Evolutionary conservation across 2,113 vertebrate species (phyloP).

Genomic region (Ibidorhyncha struthersii): DNA sequence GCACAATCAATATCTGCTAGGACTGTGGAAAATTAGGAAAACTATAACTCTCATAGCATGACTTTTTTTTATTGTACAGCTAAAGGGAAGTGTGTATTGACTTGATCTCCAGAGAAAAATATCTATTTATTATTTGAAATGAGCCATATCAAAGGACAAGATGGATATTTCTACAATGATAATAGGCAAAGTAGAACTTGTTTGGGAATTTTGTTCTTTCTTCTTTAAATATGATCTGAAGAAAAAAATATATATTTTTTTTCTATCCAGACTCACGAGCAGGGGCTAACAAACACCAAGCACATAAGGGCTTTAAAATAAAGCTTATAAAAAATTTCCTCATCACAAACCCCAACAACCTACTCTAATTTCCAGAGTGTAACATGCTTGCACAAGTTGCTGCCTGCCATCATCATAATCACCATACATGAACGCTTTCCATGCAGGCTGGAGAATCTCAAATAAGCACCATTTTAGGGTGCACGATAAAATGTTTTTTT

Average conservation of each 20-base stretch:
- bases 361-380: background rate
- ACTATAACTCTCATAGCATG: background rate
- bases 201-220: background rate
- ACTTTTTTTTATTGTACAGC: background rate
- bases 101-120: background rate
- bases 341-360: background rate
- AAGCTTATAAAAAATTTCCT: background rate
- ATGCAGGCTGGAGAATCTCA: background rate
- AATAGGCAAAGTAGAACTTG: background rate
- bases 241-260: background rate
- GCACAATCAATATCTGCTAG: background rate
- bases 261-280: background rate
- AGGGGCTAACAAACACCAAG: background rate
- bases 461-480: background rate
- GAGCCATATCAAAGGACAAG: slow-evolving; percentile 1
- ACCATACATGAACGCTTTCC: background rate
- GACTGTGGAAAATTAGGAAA: slow-evolving; percentile 5
- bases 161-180: background rate
- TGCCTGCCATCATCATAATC: background rate
- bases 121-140: slow-evolving; percentile 29
- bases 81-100: slow-evolving; percentile 11
- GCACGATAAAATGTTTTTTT: background rate
- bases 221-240: background rate
- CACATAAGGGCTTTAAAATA: background rate
- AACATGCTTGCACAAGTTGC: background rate